A percentile compares a stretch with the other conserved stretches of the same genome.
Evolutionary conservation across 2,888 invertebrate genomes (phyloP).

Genomic region (Oligia strigilis): DNA sequence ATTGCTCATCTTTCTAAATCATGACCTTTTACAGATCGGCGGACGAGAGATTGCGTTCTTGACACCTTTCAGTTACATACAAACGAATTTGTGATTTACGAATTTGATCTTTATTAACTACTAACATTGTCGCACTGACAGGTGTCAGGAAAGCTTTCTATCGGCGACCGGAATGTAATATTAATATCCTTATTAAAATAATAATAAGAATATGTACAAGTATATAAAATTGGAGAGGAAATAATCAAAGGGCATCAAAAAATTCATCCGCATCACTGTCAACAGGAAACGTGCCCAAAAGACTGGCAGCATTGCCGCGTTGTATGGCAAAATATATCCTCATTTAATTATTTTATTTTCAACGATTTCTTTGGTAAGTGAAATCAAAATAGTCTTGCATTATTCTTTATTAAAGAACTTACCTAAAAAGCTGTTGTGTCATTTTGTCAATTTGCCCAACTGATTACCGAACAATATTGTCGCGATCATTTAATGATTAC

Average conservation of each 20-base stretch:
- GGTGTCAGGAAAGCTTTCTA: not conserved
- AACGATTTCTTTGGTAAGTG: not conserved
- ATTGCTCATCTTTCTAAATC: not conserved
- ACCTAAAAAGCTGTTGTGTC: slow-evolving; percentile 14
- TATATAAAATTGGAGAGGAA: too few species aligned
- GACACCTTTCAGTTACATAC: not conserved
- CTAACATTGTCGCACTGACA: not conserved
- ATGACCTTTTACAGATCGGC: not conserved
- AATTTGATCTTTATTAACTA: not conserved
- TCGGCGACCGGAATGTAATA: not conserved
- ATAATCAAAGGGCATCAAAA: too few species aligned
- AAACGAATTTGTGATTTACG: too few species aligned
- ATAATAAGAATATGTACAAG: too few species aligned
- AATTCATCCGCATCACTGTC: too few species aligned
- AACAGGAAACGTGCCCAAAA: too few species aligned
- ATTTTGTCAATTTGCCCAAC: slow-evolving; percentile 58
- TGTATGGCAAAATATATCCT: too few species aligned
- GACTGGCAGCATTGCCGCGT: too few species aligned
- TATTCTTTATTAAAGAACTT: not conserved
- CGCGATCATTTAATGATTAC: slow-evolving; percentile 59
- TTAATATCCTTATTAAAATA: too few species aligned
- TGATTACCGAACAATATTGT: slow-evolving; percentile 54
- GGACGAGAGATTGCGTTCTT: not conserved
- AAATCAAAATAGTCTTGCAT: not conserved
- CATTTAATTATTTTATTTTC: not conserved